Percentiles rank a stretch among this genome's conserved stretches.
Evolutionary conservation across 2,113 vertebrate species (phyloP).

Genomic region (Aegithalos caudatus): DNA sequence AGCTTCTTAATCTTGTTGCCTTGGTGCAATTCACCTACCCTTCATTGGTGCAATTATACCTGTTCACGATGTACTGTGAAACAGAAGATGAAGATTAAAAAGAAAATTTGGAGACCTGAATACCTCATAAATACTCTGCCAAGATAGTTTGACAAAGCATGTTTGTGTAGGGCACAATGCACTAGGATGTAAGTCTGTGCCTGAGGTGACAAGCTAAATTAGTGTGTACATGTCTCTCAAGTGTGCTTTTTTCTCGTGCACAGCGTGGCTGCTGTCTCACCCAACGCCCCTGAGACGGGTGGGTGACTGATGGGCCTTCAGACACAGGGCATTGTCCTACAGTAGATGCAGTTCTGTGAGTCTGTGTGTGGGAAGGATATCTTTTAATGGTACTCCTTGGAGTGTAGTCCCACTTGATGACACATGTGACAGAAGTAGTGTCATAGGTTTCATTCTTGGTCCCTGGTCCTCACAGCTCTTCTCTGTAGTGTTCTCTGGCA

Average conservation of each 20-base stretch:
- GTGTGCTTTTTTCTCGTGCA: background rate
- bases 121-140: background rate
- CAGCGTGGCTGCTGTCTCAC: background rate
- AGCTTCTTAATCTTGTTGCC: background rate
- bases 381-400: background rate
- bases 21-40: background rate
- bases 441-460: background rate
- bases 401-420: too few species aligned
- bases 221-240: background rate
- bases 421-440: background rate
- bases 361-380: fast-evolving
- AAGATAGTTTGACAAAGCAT: background rate
- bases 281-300: fast-evolving
- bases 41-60: background rate
- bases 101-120: background rate
- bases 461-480: background rate
- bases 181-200: background rate
- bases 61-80: background rate
- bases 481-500: background rate
- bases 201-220: background rate
- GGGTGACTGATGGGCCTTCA: background rate
- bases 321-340: background rate
- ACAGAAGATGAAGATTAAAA: background rate
- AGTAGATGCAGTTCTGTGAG: background rate
- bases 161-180: background rate